These are phyloP conservation scores for Coregonus clupeaformis DNA, from an alignment of 2,113 vertebrate species.

Conservation along the genomic window DNA sequence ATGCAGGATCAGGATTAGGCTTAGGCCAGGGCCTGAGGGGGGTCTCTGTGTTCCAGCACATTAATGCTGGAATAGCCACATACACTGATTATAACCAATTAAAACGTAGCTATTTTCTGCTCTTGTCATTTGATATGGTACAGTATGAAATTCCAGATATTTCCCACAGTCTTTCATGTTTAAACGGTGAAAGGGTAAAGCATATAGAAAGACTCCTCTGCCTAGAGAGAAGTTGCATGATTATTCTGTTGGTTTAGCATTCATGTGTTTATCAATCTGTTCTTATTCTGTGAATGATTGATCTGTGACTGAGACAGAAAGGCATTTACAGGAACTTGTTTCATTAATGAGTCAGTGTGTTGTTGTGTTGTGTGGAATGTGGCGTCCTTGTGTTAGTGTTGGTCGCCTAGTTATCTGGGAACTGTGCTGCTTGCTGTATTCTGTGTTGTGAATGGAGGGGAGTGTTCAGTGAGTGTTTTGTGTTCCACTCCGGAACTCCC, in stretches of 20 bases:
- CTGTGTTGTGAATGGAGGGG: slow-evolving; percentile 33
- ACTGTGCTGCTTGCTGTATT: background rate
- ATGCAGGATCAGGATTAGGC: slow-evolving; percentile 64
- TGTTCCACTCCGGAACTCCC: slow-evolving; percentile 46
- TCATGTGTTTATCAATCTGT: too few relatives aligned
- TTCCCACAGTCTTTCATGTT: background rate
- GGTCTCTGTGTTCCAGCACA: slow-evolving; percentile 32
- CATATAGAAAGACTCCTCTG: too few relatives aligned
- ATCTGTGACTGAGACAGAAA: background rate
- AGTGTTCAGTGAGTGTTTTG: slow-evolving; percentile 2
- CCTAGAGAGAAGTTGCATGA: too few relatives aligned
- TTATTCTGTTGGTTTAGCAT: too few relatives aligned
- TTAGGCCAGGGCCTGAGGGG: slow-evolving; percentile 26
- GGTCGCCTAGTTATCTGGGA: slow-evolving; percentile 11
- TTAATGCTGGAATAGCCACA: slow-evolving; percentile 1
- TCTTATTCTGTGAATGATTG: background rate
- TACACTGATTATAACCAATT: slow-evolving; percentile 37
- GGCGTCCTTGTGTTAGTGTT: slow-evolving; percentile 23
- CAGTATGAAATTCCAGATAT: slow-evolving; percentile 15
- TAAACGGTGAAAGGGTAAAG: background rate
- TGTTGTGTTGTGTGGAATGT: background rate
- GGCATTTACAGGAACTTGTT: background rate
- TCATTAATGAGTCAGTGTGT: slow-evolving; percentile 8
- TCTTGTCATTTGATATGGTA: slow-evolving; percentile 20
- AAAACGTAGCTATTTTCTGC: slow-evolving; percentile 41